A percentile compares a stretch with the other conserved stretches of the same genome.
phyloP scores from a whole-genome alignment of 2,113 vertebrate genomes.

The Channa argus region DNA sequence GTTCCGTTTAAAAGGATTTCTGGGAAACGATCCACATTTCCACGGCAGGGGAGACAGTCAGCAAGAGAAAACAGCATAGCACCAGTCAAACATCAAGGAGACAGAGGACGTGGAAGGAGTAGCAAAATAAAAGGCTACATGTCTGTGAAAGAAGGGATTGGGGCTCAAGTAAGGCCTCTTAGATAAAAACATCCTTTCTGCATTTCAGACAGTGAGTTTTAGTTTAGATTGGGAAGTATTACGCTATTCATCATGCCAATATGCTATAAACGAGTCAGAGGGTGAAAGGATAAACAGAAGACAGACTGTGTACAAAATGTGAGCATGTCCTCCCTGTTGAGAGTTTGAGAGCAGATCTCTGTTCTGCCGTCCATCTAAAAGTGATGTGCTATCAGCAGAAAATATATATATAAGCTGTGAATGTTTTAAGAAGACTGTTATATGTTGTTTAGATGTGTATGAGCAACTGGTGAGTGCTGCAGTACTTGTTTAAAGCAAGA shows the following conservation, averaged over 20 bases:
- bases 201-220: conserved; percentile 41
- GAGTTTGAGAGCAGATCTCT: conserved; percentile 13
- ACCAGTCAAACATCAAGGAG: conserved; percentile 80
- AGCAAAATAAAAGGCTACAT: conserved; percentile 75
- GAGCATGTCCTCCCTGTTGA: conserved; percentile 8
- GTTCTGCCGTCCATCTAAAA: conserved; percentile 5
- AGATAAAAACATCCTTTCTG: conserved; percentile 64
- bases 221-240: conserved; percentile 48
- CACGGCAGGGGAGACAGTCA: conserved; percentile 80
- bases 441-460: not conserved
- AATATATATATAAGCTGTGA: not conserved
- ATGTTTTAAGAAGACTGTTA: conserved; percentile 3
- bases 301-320: conserved; percentile 17
- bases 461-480: conserved; percentile 19
- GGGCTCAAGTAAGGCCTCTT: conserved; percentile 64
- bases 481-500: conserved; percentile 5
- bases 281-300: conserved; percentile 37
- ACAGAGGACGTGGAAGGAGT: conserved; percentile 76
- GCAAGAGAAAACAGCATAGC: conserved; percentile 78
- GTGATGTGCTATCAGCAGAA: conserved; percentile 4
- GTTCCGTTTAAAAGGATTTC: conserved; percentile 89
- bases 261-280: conserved; percentile 10
- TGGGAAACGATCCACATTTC: conserved; percentile 84
- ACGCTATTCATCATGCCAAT: conserved; percentile 41
- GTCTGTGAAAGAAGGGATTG: conserved; percentile 68